Base-by-base conservation (phyloP, 2,797 vertebrate genomes). In the Rhinella marina region DNA sequence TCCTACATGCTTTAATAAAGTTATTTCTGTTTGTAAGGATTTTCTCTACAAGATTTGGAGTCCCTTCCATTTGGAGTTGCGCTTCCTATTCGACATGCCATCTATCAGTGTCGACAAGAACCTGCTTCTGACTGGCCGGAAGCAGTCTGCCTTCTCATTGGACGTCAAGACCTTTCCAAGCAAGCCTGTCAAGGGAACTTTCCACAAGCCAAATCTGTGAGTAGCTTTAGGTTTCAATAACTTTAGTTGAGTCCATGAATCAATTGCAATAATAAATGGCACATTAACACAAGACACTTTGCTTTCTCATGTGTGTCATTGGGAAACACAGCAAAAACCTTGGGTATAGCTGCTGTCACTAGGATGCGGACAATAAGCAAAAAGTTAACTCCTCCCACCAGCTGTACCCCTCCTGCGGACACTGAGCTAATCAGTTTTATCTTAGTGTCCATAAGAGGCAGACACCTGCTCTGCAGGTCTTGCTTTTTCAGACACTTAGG, bases 51-150 rank as follows among this genome's bases (percentile, higher is more conserved):
- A 92, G 98, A 99, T 92, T 93, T 99, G 93, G 98, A 99, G 91
- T 97, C 97, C 0, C 96, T 99, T 64, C 98, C 98, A 0, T 99
- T 99, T 84, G 98, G 98, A 0, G 97, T 98, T 77, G 98, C 98
- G 13, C 95, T 99, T 91, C 97, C 98, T 25, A 97, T 99, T 87
- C 95, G 98, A 90, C 97, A 99, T 19, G 98, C 98, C 4, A 97
- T 99, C 83, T 98, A 98, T 91, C 96, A 97, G 82, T 99, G 98
- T 91, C 95, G 98, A 0, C 97, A 98, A 91, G 97, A 98, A 90
- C 98, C 98, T 0, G 97, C 96, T 84, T 98, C 97, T 7, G 95
- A 98, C 92, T 99, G 98, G 98, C 97, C 98, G 0, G 97, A 99
- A 93, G 96, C 97, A 0, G 97, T 99, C 81, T 99, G 98, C 88